A percentile compares a stretch with the other conserved stretches of the same genome.
Evolutionary conservation across 1,140 invertebrate genomes (phyloP).

Genomic region (Bicyclus anynana): DNA sequence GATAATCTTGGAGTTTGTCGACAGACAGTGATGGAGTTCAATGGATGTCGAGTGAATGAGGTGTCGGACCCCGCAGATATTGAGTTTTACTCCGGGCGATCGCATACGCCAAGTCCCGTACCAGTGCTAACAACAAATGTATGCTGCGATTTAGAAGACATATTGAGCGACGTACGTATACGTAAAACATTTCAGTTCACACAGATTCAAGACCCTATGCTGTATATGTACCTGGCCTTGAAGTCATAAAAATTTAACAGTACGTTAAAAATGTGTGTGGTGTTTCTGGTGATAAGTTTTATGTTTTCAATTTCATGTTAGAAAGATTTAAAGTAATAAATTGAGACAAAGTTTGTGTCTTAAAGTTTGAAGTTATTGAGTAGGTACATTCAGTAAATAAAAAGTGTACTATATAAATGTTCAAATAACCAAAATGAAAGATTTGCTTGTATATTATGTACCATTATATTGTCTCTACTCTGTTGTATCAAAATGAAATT

Average conservation of each 20-base stretch:
- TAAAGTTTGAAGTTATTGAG: too few relatives aligned
- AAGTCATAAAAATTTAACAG: not conserved
- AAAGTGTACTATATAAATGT: too few relatives aligned
- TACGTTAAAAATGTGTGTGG: not conserved
- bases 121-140: conserved; percentile 59
- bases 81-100: conserved; percentile 54
- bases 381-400: too few relatives aligned
- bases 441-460: too few relatives aligned
- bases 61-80: conserved; percentile 61
- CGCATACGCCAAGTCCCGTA: conserved; percentile 53
- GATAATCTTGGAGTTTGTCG: conserved; percentile 49
- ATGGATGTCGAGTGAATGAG: conserved; percentile 63
- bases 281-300: conserved; percentile 13
- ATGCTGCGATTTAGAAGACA: conserved; percentile 68
- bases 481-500: too few relatives aligned
- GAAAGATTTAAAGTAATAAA: too few relatives aligned
- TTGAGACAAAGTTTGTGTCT: too few relatives aligned
- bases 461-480: too few relatives aligned
- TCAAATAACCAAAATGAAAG: too few relatives aligned
- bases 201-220: not conserved
- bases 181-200: conserved; percentile 31
- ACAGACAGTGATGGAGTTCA: conserved; percentile 74
- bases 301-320: too few relatives aligned
- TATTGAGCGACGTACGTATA: conserved; percentile 66
- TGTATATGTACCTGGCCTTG: not conserved